Conservation (phyloP, 2,888 invertebrate genomes). For the Leucania comma region DNA sequence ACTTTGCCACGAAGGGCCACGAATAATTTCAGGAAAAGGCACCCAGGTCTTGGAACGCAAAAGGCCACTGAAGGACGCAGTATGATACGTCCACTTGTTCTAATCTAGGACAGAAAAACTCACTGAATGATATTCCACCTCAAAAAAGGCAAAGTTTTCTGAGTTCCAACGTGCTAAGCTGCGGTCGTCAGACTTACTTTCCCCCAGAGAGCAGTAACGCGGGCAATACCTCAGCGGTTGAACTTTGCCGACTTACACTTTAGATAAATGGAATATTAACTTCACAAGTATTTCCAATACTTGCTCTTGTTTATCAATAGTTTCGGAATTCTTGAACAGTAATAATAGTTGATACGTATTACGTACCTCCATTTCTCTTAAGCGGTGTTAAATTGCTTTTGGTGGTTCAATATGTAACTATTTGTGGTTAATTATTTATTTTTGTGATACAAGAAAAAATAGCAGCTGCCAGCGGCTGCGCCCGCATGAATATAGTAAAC, state of each 20-base stretch:
- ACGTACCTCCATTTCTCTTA: conserved; percentile 3
- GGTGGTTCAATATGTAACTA: background rate
- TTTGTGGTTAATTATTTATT: background rate
- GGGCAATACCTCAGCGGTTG: conserved; percentile 9
- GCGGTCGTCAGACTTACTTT: conserved; percentile 10
- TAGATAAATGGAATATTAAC: conserved; percentile 53
- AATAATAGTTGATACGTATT: conserved; percentile 29
- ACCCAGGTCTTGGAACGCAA: too few species aligned
- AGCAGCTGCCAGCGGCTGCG: background rate
- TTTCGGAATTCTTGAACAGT: conserved; percentile 35
- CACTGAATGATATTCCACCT: too few species aligned
- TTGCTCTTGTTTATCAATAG: conserved; percentile 47
- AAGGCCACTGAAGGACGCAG: too few species aligned
- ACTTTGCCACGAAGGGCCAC: too few species aligned
- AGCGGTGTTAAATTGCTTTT: conserved; percentile 12
- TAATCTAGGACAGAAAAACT: too few species aligned
- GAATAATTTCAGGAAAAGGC: too few species aligned
- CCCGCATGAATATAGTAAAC: too few species aligned
- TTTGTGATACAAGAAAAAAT: background rate
- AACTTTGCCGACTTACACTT: conserved; percentile 33
- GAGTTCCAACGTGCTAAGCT: background rate
- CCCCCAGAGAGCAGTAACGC: conserved; percentile 1
- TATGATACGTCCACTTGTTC: too few species aligned
- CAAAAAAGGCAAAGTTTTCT: background rate
- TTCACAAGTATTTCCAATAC: conserved; percentile 58